phyloP scores from a whole-genome alignment of 2,888 invertebrate genomes.

The Epirrhoe tristata region DNA sequence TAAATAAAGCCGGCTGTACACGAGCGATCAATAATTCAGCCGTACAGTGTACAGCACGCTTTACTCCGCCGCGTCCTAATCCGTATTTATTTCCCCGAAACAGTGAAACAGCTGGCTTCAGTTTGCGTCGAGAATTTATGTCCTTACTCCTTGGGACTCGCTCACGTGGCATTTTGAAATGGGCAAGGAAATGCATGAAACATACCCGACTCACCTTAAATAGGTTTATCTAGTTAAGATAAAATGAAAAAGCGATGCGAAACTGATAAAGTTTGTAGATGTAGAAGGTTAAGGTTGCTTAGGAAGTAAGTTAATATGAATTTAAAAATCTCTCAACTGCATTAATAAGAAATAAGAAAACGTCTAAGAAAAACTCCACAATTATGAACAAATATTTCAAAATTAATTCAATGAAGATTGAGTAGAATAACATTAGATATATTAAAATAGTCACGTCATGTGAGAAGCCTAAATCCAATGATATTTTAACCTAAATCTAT shows the following conservation, averaged over 20 bases:
- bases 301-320: no score
- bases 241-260: neutral
- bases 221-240: neutral
- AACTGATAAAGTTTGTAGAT: no score
- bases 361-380: no score
- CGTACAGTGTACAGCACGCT: slow-evolving; percentile 62
- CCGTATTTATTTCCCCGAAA: slow-evolving; percentile 82
- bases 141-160: slow-evolving; percentile 63
- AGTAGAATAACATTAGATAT: neutral
- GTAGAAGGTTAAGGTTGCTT: no score
- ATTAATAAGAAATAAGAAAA: no score
- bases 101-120: slow-evolving; percentile 80
- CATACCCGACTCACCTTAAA: slow-evolving; percentile 9
- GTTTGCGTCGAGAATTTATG: slow-evolving; percentile 79
- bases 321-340: no score
- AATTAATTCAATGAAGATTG: no score
- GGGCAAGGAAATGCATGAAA: slow-evolving; percentile 39
- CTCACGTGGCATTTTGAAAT: slow-evolving; percentile 59
- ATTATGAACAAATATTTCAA: no score
- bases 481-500: no score
- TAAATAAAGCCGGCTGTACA: slow-evolving; percentile 48
- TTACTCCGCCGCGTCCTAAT: slow-evolving; percentile 68
- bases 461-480: neutral
- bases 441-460: slow-evolving; percentile 3
- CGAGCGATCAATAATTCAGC: slow-evolving; percentile 71